Conservation (phyloP, 2,797 vertebrate species). For the Pangasius krempfi region DNA sequence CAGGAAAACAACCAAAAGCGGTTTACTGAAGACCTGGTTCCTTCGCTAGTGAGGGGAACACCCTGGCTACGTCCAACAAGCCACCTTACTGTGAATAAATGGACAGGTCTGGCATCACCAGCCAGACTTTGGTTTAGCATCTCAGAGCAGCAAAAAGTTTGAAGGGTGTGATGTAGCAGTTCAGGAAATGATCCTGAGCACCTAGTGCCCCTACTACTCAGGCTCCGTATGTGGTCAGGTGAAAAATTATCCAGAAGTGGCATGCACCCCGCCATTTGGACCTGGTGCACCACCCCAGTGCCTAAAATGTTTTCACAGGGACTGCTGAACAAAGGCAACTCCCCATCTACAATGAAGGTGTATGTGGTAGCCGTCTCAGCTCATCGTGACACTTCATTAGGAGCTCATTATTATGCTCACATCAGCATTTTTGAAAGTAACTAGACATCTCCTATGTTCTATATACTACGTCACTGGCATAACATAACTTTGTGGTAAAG, state of each 20-base stretch:
- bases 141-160: neutral
- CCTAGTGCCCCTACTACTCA: neutral
- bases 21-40: neutral
- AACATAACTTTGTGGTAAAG: neutral
- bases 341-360: neutral
- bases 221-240: neutral
- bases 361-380: neutral
- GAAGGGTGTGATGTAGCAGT: neutral
- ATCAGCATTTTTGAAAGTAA: neutral
- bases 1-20: neutral
- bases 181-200: neutral
- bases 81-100: neutral
- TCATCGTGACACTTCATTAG: neutral
- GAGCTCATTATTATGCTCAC: neutral
- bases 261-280: neutral
- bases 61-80: neutral
- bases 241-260: neutral
- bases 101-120: neutral
- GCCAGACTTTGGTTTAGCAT: neutral
- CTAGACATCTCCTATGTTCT: neutral
- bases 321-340: neutral
- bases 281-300: neutral
- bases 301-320: neutral
- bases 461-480: neutral
- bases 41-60: neutral